These are phyloP conservation scores for Brachionus rubens DNA, from an alignment of 1,140 invertebrate genomes.

Conservation along the genomic window DNA sequence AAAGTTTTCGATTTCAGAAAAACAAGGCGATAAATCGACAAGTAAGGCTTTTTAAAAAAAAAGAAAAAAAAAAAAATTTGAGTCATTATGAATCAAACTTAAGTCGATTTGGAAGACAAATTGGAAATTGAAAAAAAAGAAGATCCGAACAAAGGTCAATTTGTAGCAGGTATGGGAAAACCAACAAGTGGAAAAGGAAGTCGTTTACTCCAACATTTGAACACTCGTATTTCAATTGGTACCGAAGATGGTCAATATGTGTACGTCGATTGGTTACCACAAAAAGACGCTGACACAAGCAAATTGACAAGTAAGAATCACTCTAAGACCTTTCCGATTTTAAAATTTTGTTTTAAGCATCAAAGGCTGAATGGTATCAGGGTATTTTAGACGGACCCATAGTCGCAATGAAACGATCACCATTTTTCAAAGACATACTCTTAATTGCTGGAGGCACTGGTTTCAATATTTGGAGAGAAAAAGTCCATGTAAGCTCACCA, in stretches of 20 bases:
- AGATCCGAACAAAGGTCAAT: conserved; percentile 49
- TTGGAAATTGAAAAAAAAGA: conserved; percentile 48
- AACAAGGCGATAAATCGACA: conserved; percentile 53
- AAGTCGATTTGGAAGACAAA: conserved; percentile 49
- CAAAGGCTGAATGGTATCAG: conserved; percentile 59
- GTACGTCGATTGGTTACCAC: conserved; percentile 62
- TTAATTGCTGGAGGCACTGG: conserved; percentile 61
- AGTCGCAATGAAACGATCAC: conserved; percentile 56
- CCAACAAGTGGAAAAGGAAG: conserved; percentile 37
- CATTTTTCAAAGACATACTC: conserved; percentile 62
- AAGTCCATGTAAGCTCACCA: conserved; percentile 53
- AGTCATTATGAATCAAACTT: not conserved
- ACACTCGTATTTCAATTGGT: conserved; percentile 59
- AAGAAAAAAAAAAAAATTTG: not conserved
- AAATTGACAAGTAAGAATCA: conserved; percentile 58
- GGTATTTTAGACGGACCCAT: conserved; percentile 60
- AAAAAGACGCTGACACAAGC: conserved; percentile 60
- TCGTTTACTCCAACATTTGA: conserved; percentile 54
- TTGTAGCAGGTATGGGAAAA: conserved; percentile 44
- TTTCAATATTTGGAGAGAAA: conserved; percentile 60
- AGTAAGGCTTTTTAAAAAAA: conserved; percentile 44
- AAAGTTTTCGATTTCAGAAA: conserved; percentile 58
- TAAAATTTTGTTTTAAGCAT: conserved; percentile 50
- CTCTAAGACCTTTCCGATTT: not conserved
- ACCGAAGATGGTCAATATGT: conserved; percentile 61